A percentile compares a stretch with the other conserved stretches of the same genome.
These are phyloP conservation scores for Calliphora vomitoria DNA, from an alignment of 2,888 invertebrate genomes.

Conservation along the genomic window DNA sequence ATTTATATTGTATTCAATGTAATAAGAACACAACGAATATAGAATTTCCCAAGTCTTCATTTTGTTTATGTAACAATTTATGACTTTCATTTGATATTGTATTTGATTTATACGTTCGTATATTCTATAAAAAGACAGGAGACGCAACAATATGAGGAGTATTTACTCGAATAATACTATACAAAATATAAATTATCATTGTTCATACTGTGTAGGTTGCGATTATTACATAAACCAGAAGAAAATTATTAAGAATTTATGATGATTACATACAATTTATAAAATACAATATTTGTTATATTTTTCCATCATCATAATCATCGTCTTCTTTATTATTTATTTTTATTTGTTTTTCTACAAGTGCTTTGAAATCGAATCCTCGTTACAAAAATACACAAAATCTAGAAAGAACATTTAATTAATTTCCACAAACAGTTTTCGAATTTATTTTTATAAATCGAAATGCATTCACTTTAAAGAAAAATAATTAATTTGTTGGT, in stretches of 20 bases:
- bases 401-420: slow-evolving; percentile 6
- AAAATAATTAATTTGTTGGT: too few relatives aligned
- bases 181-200: slow-evolving; percentile 36
- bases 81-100: slow-evolving; percentile 54
- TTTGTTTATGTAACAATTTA: slow-evolving; percentile 53
- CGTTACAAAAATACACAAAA: not conserved
- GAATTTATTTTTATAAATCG: not conserved
- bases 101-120: slow-evolving; percentile 52
- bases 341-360: not conserved
- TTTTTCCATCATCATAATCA: not conserved
- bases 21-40: slow-evolving; percentile 3
- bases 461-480: not conserved
- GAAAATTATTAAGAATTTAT: slow-evolving; percentile 58
- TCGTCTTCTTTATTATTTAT: not conserved
- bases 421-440: not conserved
- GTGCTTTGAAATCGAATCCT: not conserved
- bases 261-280: slow-evolving; percentile 47
- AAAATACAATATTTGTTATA: slow-evolving; percentile 4
- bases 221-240: slow-evolving; percentile 40
- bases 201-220: slow-evolving; percentile 12
- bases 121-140: slow-evolving; percentile 1
- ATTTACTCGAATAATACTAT: not conserved
- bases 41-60: slow-evolving; percentile 40
- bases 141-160: not conserved
- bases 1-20: slow-evolving; percentile 11